Base-by-base conservation (phyloP, 2,113 vertebrate genomes). In the Python bivittatus region DNA sequence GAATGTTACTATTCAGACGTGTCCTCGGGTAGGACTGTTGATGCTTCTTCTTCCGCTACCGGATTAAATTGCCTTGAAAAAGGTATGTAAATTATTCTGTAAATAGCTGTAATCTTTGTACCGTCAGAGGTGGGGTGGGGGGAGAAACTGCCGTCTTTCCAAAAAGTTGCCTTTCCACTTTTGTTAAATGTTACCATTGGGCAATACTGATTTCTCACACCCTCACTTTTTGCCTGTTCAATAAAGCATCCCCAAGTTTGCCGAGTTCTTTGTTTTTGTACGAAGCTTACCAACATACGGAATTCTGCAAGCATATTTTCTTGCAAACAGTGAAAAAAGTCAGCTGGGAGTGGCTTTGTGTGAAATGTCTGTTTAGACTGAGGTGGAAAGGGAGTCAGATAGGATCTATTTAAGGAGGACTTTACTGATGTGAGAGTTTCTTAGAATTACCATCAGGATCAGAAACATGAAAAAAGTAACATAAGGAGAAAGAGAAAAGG, bases 241-340 rank as follows among this genome's bases (percentile, higher is more conserved):
- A 95, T 96, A 97, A 97, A 97, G 88, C 93, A 87, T 88, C 90
- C 84, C 94, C 86, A 42, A 96, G 93, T 9, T 38, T 44, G 22
- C 84, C 84, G 38, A 79, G 60, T 92, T 86, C 88, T 72, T 64
- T 93, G 15, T 20, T 79, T 38, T 20, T 79, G 15, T 79, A 6
- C 38, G 23, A 29, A 52, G 84, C 84, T 15, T 85, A 52, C 11
- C 48, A 48, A 53, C 44, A 20, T 29, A 48, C 25, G 2, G 84
- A 48, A 29, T 52, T 27, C 8, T 20, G 33, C 68, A 20, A 9
- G 38, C 25, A 17, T n/a, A 5, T 5, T 84, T 60, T 79, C 29
- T 44, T 79, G 48, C 54, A 84, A 22, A 48, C 4, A 1, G 8
- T 53, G 29, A 15, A 53, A 44, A 84, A 57, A 27, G 3, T n/a